These are phyloP conservation scores for Hafferia zeledoni DNA, from an alignment of 2,797 vertebrate genomes.

Conservation along the genomic window DNA sequence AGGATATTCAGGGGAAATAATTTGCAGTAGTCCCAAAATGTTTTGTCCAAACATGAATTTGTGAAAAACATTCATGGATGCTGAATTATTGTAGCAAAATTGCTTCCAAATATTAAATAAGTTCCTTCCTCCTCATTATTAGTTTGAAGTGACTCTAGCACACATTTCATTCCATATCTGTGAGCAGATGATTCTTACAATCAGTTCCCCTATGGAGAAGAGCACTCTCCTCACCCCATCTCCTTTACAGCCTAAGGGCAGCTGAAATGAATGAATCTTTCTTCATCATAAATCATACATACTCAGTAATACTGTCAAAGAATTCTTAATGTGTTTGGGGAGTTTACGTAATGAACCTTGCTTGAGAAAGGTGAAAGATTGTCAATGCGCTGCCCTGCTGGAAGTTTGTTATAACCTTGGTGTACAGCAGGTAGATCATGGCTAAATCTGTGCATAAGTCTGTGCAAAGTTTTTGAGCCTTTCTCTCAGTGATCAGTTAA, in stretches of 20 bases:
- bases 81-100: neutral
- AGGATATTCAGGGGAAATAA: slow-evolving; percentile 18
- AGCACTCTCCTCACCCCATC: neutral
- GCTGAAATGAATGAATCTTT: neutral
- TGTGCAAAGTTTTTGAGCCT: neutral
- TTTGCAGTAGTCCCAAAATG: neutral
- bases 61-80: neutral
- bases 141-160: neutral
- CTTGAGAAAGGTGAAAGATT: slow-evolving; percentile 5
- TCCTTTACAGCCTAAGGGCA: neutral
- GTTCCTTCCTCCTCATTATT: neutral
- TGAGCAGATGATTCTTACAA: slow-evolving; percentile 22
- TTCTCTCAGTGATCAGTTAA: neutral
- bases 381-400: neutral
- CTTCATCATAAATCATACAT: slow-evolving; percentile 33
- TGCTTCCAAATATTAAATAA: neutral
- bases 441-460: neutral
- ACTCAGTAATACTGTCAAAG: slow-evolving; percentile 21
- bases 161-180: neutral
- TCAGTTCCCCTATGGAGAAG: neutral
- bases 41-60: neutral
- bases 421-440: neutral
- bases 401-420: slow-evolving; percentile 30
- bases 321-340: slow-evolving; percentile 33
- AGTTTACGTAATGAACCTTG: slow-evolving; percentile 36